Base-by-base conservation (phyloP, 2,888 invertebrate species). In the Chorisops tibialis region DNA sequence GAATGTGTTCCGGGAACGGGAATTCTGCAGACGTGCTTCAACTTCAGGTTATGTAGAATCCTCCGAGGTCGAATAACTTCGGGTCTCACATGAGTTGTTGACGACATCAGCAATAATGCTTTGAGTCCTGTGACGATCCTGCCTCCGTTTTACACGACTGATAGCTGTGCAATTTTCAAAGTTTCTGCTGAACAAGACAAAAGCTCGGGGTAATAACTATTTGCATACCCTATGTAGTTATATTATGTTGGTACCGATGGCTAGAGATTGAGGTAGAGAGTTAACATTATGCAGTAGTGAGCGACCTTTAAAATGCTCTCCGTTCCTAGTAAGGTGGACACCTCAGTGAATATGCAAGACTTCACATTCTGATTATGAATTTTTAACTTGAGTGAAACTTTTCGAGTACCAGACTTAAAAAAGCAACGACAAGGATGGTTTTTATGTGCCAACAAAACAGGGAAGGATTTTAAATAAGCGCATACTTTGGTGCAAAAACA, bases 101-200 rank as follows among this genome's bases (percentile, higher is more conserved):
- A 63, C 60, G 61, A 65, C 63, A 63, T 63, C 62, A 64, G 64
- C 64, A 64, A 64, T 64, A 64, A 64, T 64, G 62, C 59, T 64
- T 62, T 62, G 62, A 64, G 62, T 50, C 35, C 56, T 24, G 43
- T 56, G 56, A 56, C 56, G 56, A 56, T 56, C 41, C 56, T 11
- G 43, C 22, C 5, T 35, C 43, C 56, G 30, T 30, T 43, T 43
- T 43, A 19, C 24, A 43, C 56, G 43, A 56, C 56, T 58, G 56
- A 59, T 52, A 48, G 49, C 39, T 21, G 43, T 64, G 64, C 61
- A 64, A 64, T 39, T 64, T 64, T 54, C 19, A 50, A 61, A 64
- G 59, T 64, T 62, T 61, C 38, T 62, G 64, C 59, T 62, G 64
- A 62, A 58, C 51, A 58, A 51, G 61, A 62, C 64, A 64, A 64